Conservation (phyloP, 2,888 invertebrate species). For the Caenorhabditis japonica region DNA sequence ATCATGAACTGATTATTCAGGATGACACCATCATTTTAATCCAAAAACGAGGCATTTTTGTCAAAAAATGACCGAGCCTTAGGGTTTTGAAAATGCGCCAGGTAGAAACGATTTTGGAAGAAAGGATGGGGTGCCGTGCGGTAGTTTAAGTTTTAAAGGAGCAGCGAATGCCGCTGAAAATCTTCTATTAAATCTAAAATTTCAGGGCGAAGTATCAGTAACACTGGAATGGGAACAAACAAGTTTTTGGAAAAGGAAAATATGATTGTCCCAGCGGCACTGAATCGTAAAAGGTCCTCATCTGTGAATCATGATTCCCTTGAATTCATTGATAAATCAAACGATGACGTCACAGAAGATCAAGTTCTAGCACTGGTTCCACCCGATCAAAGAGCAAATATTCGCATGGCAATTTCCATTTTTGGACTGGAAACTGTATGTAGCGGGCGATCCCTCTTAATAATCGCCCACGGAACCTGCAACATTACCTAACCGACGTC, state of each 20-base stretch:
- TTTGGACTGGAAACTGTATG: slow-evolving; percentile 46
- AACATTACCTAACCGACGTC: too few relatives aligned
- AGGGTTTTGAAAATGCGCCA: too few relatives aligned
- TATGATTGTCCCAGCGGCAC: slow-evolving; percentile 66
- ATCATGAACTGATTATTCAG: too few relatives aligned
- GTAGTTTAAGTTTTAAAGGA: too few relatives aligned
- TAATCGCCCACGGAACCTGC: too few relatives aligned
- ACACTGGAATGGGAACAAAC: slow-evolving; percentile 47
- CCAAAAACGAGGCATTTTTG: too few relatives aligned
- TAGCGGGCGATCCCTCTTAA: not conserved
- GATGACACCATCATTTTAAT: too few relatives aligned
- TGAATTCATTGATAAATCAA: slow-evolving; percentile 31
- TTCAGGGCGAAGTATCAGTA: slow-evolving; percentile 41
- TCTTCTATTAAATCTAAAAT: too few relatives aligned
- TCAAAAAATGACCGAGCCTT: too few relatives aligned
- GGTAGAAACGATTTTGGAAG: too few relatives aligned
- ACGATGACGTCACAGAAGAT: slow-evolving; percentile 46
- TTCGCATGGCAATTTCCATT: slow-evolving; percentile 21
- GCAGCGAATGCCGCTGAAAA: too few relatives aligned
- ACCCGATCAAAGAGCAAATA: slow-evolving; percentile 45
- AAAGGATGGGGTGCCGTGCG: too few relatives aligned
- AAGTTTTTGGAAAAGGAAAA: slow-evolving; percentile 68
- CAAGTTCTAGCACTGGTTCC: slow-evolving; percentile 45
- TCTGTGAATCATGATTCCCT: slow-evolving; percentile 26
- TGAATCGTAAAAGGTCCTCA: slow-evolving; percentile 42